Base-by-base conservation (phyloP, 92 coral and sea anemone species). In the Actinostola sp. region DNA sequence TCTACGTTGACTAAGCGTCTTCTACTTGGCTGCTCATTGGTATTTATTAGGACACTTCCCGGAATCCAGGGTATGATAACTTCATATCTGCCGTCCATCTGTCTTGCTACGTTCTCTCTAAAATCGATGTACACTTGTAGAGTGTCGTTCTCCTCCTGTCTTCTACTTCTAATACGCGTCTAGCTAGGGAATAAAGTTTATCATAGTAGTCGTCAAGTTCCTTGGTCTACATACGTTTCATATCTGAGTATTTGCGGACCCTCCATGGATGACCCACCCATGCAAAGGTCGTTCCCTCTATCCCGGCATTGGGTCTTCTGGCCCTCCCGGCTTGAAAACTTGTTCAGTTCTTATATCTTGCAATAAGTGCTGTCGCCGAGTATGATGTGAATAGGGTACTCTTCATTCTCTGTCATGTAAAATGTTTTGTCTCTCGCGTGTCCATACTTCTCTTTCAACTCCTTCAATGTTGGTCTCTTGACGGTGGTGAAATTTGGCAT, bases 241-340 rank as follows among this genome's bases (percentile, higher is more conserved):
- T 58, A 61, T 75, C 83, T 26, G 79, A 61, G 67, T 80, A 81
- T 14, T 86, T n/a, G n/a, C 82, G 21, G 70, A 36, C 10, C 84
- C 72, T 6, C 77, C 85, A 10, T 78, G 81, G 23, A 78, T 42
- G 21, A 78, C 64, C 81, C 77, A 82, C 31, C 88, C 45, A 39
- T 14, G 8, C 80, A 56, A 86, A 86, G 56, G 74, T 73, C 14
- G 86, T 86, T 27, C 83, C 91, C 30, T 85, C 86, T 6, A 84
- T 76, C n/a, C n/a, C n/a, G n/a, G n/a, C 21, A 68, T 79, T 5
- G 79, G 82, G 41, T 85, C 86, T 28, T 54, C 78, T 1, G 82
- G 82, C 33, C 16, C 30, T 8, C 85, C 90, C 14, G n/a, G n/a
- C 58, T 77, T 71, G 61, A 30, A 72, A 19, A 72, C 67, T 49